phyloP scores from a whole-genome alignment of 1,140 invertebrate genomes.

The Ganaspis sp. region DNA sequence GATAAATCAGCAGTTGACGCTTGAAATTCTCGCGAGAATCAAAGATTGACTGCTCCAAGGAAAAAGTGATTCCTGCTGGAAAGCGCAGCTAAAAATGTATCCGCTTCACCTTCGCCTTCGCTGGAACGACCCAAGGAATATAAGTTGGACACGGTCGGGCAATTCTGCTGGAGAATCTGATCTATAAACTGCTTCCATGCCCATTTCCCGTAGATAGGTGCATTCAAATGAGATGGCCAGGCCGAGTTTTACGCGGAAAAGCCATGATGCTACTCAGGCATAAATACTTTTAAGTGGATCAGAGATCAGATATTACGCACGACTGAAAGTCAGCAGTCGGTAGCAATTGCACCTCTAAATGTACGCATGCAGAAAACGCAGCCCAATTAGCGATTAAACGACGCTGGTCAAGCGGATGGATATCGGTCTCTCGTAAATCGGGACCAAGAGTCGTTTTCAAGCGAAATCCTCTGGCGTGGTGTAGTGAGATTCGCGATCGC shows the following conservation, averaged over 20 bases:
- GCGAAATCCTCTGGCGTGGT: slow-evolving; percentile 59
- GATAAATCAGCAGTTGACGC: slow-evolving; percentile 73
- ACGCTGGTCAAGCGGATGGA: slow-evolving; percentile 51
- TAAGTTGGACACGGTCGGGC: slow-evolving; percentile 2
- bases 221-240: slow-evolving; percentile 25
- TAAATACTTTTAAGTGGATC: slow-evolving; percentile 30
- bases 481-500: slow-evolving; percentile 62
- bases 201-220: slow-evolving; percentile 10
- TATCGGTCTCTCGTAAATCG: slow-evolving; percentile 65
- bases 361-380: slow-evolving; percentile 40
- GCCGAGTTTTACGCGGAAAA: slow-evolving; percentile 16
- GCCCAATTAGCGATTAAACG: slow-evolving; percentile 63
- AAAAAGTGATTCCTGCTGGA: not conserved
- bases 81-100: not conserved
- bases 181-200: slow-evolving; percentile 16
- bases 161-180: slow-evolving; percentile 25
- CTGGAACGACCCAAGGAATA: slow-evolving; percentile 4
- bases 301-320: slow-evolving; percentile 27
- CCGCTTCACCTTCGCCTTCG: slow-evolving; percentile 19
- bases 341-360: slow-evolving; percentile 23
- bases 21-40: not conserved
- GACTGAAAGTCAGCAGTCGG: slow-evolving; percentile 22
- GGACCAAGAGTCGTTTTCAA: slow-evolving; percentile 53
- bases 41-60: not conserved
- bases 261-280: slow-evolving; percentile 19